phyloP scores from a whole-genome alignment of 2,797 vertebrate species.

The Chaetophractus vellerosus region DNA sequence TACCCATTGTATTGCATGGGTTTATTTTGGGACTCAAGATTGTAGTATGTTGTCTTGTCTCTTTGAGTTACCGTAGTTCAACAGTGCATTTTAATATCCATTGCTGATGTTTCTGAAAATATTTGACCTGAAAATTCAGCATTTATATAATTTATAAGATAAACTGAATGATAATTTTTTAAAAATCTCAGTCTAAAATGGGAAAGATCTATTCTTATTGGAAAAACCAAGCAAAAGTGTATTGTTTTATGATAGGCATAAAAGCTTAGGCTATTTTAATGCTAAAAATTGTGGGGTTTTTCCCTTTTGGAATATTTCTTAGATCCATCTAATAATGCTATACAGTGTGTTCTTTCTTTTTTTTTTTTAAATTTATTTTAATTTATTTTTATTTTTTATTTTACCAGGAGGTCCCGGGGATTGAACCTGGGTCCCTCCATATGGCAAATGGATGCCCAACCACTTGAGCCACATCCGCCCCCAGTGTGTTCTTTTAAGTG shows the following conservation, averaged over 20 bases:
- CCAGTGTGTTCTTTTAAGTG: not conserved
- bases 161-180: not conserved
- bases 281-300: not conserved
- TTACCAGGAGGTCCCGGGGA: no score
- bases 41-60: not conserved
- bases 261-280: not conserved
- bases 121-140: slow-evolving; percentile 11
- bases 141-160: not conserved
- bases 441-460: no score
- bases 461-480: no score
- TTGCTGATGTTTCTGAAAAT: slow-evolving; percentile 14
- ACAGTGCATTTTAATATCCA: not conserved
- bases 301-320: not conserved
- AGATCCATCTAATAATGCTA: not conserved
- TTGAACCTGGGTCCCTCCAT: no score
- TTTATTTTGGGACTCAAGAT: not conserved
- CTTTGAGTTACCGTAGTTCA: not conserved
- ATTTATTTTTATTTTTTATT: no score
- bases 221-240: not conserved
- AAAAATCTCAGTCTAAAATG: not conserved
- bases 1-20: not conserved
- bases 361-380: no score
- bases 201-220: not conserved
- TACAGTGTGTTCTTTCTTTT: not conserved
- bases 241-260: slow-evolving; percentile 6